Evolutionary conservation across 2,888 invertebrate species (phyloP).

Genomic region (Oasisia sp.): DNA sequence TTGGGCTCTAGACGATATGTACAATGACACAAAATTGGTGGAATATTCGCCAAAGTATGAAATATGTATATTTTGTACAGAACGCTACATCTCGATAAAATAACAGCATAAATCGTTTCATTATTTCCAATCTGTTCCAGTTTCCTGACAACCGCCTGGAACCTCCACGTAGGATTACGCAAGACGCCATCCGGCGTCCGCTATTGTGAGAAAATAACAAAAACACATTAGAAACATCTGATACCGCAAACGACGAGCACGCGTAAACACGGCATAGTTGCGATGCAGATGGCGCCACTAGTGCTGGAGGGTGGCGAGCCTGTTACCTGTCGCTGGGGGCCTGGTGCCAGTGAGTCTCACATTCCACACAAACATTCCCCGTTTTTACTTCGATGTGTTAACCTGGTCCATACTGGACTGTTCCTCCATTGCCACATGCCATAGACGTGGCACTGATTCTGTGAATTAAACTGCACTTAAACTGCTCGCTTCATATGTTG

Average conservation of each 20-base stretch:
- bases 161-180: background rate
- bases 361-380: background rate
- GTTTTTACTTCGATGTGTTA: background rate
- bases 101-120: background rate
- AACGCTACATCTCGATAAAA: background rate
- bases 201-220: background rate
- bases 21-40: background rate
- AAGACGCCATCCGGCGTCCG: background rate
- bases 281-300: background rate
- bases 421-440: background rate
- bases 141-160: background rate
- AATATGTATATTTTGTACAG: background rate
- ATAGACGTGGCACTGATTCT: background rate
- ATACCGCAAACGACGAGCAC: background rate
- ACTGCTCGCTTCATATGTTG: background rate
- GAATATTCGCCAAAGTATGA: background rate
- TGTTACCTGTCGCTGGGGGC: background rate
- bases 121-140: background rate
- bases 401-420: background rate
- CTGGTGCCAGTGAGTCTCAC: background rate
- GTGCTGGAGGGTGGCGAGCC: background rate
- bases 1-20: no score
- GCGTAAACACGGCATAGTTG: background rate
- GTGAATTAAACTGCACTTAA: background rate
- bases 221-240: background rate